phyloP scores from a whole-genome alignment of 2,113 vertebrate genomes.

The Sterrhoptilus dennistouni region DNA sequence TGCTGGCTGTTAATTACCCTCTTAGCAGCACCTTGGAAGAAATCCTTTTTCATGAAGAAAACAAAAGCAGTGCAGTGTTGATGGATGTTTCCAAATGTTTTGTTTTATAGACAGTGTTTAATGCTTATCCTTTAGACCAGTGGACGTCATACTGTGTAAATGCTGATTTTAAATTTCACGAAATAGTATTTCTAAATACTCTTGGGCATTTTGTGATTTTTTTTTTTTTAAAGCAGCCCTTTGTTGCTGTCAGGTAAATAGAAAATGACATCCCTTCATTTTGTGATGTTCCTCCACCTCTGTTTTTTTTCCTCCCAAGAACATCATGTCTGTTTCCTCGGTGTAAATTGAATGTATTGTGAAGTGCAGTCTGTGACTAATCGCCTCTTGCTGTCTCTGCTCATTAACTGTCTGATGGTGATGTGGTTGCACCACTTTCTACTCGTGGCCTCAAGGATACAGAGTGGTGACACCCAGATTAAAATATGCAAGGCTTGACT shows the following conservation, averaged over 20 bases:
- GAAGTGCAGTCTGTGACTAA: slow-evolving; percentile 63
- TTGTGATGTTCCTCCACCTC: neutral
- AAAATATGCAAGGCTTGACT: neutral
- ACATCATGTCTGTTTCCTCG: neutral
- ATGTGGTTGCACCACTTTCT: slow-evolving; percentile 17
- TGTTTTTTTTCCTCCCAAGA: neutral
- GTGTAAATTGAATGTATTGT: slow-evolving; percentile 29
- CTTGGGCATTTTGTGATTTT: neutral
- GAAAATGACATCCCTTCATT: neutral
- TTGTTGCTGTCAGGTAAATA: slow-evolving; percentile 10
- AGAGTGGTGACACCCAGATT: neutral
- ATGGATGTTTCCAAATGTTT: neutral
- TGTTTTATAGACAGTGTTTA: neutral
- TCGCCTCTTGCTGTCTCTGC: slow-evolving; percentile 53
- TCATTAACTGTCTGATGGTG: slow-evolving; percentile 40
- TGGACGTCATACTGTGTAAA: neutral
- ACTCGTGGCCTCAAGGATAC: neutral
- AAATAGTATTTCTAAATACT: neutral
- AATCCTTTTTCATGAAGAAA: neutral
- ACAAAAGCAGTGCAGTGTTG: neutral
- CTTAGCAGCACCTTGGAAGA: neutral
- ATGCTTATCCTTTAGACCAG: neutral
- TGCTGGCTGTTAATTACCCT: neutral
- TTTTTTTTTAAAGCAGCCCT: neutral
- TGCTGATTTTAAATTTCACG: neutral